Base-by-base conservation (phyloP, 2,113 vertebrate species). In the Theristicus caerulescens region DNA sequence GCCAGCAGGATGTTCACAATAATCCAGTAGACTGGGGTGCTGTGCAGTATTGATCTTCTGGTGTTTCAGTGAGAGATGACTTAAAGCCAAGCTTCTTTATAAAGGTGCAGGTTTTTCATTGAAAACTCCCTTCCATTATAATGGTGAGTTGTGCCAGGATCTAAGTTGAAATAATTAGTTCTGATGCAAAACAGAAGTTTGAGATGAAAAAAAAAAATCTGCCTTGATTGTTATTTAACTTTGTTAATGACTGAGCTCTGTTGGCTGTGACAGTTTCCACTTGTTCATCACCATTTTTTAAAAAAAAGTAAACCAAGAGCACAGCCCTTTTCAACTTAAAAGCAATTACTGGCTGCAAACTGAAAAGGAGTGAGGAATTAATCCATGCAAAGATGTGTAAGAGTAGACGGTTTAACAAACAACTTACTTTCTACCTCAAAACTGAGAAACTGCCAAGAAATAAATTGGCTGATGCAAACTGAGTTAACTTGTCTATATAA, bases 1-100 rank as follows among this genome's bases (percentile, higher is more conserved):
- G 83, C 79, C 96, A 96, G 96, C 94, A 95, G 88, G 94, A 91
- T 87, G 80, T 94, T 97, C 96, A 82, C 92, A 95, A 95, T 95
- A 96, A 94, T 91, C 66, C 54, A 74, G 77, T 86, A 64, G 47
- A 24, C 83, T 18, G 74, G 91, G 95, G 65, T 3, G 15, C 79
- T 89, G 82, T 57, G 92, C 47, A 85, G 22, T 82, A 95, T 95
- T 78, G 95, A 97, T 97, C 79, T 82, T 76, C 61, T 74, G 86
- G 83, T 90, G 62, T 96, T 95, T 96, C 93, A 83, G 21, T 74
- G 80, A 64, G 84, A 65, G 79, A 90, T 67, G 46, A 83, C 82
- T 95, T 91, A 88, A 86, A 93, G 88, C 62, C 62, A 86, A 49
- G 32, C 72, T 92, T 85, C 91, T 90, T 80, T 73, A 83, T 62